Evolutionary conservation across 2,888 invertebrate genomes (phyloP).

Genomic region (Taenaris catops): DNA sequence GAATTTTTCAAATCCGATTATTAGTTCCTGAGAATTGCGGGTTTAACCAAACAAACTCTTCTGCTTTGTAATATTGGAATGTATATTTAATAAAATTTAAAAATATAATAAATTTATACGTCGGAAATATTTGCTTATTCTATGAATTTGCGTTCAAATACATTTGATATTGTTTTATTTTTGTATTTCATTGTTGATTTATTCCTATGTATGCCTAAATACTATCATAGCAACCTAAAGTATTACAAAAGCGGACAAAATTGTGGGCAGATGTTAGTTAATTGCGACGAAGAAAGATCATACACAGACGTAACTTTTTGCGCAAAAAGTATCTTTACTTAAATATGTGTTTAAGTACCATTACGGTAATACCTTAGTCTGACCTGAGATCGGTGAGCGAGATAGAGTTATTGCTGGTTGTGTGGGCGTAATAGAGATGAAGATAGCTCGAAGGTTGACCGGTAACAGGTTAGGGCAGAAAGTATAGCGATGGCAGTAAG

Average conservation of each 20-base stretch:
- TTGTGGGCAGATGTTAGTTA: slow-evolving; percentile 12
- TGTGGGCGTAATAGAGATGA: slow-evolving; percentile 36
- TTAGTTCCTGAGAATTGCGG: too few relatives aligned
- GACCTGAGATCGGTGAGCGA: slow-evolving; percentile 57
- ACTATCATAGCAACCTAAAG: too few relatives aligned
- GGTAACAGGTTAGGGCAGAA: slow-evolving; percentile 73
- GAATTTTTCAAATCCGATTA: too few relatives aligned
- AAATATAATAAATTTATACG: too few relatives aligned
- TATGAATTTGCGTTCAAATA: too few relatives aligned
- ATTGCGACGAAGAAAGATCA: slow-evolving; percentile 29
- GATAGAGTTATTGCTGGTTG: slow-evolving; percentile 34
- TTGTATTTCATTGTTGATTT: too few relatives aligned
- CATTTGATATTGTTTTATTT: too few relatives aligned
- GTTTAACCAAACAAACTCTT: too few relatives aligned
- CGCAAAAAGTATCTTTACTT: slow-evolving; percentile 70
- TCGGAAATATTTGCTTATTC: too few relatives aligned
- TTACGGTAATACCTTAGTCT: slow-evolving; percentile 72
- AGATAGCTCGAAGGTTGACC: slow-evolving; percentile 57
- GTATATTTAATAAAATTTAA: too few relatives aligned
- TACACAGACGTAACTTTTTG: slow-evolving; percentile 54
- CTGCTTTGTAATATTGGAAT: too few relatives aligned
- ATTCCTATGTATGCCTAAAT: too few relatives aligned
- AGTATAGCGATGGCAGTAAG: slow-evolving; percentile 68
- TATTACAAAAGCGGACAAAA: slow-evolving; percentile 24
- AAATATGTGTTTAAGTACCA: slow-evolving; percentile 78